Base-by-base conservation (phyloP, 1,140 invertebrate genomes). In the Triops cancriformis region DNA sequence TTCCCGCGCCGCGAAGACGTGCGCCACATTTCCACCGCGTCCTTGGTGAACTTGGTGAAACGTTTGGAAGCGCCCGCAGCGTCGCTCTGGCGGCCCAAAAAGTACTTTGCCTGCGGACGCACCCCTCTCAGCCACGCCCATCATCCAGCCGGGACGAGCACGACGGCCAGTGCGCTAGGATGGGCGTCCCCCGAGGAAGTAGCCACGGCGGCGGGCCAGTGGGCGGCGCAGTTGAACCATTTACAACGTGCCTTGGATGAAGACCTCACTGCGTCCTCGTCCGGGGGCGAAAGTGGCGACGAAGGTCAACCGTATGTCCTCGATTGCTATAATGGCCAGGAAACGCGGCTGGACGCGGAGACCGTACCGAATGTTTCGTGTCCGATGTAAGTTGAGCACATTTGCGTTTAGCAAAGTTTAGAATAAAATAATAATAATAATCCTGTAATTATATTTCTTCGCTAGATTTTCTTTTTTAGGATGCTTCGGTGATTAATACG, bases 221-320 rank as follows among this genome's bases (percentile, higher is more conserved):
- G 95, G 72, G 85, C 89, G 11, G 89, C 88, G 1, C 91, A 93
- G 83, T 83, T 94, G 77, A 86, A 88, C 37, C 85, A 92, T 77
- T 87, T 94, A 73, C 90, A 94, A 81, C 85, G 87, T 73, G 89
- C 89, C 80, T 85, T 95, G 73, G 95, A 97, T 85, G 96, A 94
- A 23, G 95, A 98, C 86, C 94, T 93, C 18, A 98, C 96, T 18
- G 93, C 91, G 23, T 95, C 94, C 75, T 96, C 94, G 82, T 97
- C 95, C 43, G 95, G 94, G 64, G 94, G 93, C 41, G 95, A 97
- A 84, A 96, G 94, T 81, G 93, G 93, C 85, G 95, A 97, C 86
- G 95, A 98, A 85, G 89, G 91, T 84, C 90, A 94, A 41, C 80
- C 79, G 26, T 80, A 77, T 72, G 79, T 77, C 75, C 83, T 76